These are phyloP conservation scores for Pachyuromys duprasi DNA, from an alignment of 2,797 vertebrate genomes.

Conservation along the genomic window DNA sequence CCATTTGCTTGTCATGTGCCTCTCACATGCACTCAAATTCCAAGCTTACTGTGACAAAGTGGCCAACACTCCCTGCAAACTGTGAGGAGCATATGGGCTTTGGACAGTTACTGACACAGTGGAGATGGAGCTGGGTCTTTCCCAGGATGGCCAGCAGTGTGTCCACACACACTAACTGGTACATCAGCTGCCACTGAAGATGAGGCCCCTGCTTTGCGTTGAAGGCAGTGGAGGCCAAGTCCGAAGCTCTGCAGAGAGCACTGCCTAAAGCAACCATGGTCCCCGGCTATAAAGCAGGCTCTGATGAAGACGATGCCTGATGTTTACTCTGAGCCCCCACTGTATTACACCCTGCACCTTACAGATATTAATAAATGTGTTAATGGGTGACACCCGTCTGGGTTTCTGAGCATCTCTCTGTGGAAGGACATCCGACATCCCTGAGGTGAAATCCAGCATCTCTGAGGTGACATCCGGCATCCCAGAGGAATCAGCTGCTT, in stretches of 20 bases:
- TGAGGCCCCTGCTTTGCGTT: not conserved
- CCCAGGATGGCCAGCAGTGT: not conserved
- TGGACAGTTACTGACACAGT: not conserved
- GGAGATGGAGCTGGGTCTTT: not conserved
- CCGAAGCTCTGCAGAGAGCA: not conserved
- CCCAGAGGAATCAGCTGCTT: not conserved
- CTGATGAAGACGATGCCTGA: slow-evolving; percentile 13
- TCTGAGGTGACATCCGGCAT: not conserved
- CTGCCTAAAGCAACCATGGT: not conserved
- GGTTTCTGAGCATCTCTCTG: not conserved
- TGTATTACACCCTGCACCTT: slow-evolving; percentile 8
- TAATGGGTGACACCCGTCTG: not conserved
- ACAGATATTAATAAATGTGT: slow-evolving; percentile 71
- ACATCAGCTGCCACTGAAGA: not conserved
- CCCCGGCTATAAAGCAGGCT: not conserved
- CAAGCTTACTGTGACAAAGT: not conserved
- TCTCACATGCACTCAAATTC: not conserved
- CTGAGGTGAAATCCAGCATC: not conserved
- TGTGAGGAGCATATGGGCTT: not conserved
- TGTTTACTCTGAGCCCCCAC: not conserved
- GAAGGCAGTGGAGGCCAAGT: not conserved
- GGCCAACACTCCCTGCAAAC: not conserved
- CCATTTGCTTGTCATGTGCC: not conserved
- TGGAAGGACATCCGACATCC: not conserved
- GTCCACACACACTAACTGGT: not conserved